Conservation (phyloP, 30 jellyfish, hydroid and myxozoan species). For the Aurelia aurita region DNA sequence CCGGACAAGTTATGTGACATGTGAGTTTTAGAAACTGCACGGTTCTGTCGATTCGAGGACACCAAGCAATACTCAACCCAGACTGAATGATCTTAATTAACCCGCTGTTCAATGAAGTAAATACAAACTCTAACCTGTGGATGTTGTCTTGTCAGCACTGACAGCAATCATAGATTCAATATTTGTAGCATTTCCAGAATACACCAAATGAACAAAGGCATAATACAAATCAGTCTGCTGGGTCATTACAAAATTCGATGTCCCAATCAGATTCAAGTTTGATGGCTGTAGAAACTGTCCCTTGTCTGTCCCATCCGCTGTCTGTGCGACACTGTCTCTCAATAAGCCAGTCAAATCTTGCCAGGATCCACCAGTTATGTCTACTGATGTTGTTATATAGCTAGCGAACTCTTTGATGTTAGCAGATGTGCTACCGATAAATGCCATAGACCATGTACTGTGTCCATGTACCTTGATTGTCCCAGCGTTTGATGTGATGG, state of each 20-base stretch:
- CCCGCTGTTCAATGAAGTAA: too few species aligned
- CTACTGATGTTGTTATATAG: constrained; percentile 26
- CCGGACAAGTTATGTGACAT: too few species aligned
- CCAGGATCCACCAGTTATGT: constrained; percentile 42
- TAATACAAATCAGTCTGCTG: constrained; percentile 80
- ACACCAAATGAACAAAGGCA: constrained; percentile 75
- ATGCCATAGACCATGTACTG: constrained; percentile 91
- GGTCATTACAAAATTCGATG: constrained; percentile 60
- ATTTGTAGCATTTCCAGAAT: constrained; percentile 77
- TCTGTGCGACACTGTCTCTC: constrained; percentile 56
- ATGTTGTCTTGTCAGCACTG: constrained; percentile 64
- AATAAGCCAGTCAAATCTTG: constrained; percentile 40
- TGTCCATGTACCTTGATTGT: constrained; percentile 42
- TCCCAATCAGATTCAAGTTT: constrained; percentile 45
- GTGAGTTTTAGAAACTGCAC: too few species aligned
- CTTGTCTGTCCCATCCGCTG: constrained; percentile 40
- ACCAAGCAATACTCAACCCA: too few species aligned
- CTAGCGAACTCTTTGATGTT: constrained; percentile 75
- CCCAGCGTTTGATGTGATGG: constrained; percentile 55
- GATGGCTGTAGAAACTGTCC: constrained; percentile 89
- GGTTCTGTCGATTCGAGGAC: too few species aligned
- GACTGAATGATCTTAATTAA: too few species aligned
- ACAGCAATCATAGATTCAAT: constrained; percentile 85
- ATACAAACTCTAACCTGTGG: constrained; percentile 44
- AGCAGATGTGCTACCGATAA: constrained; percentile 72